Percentiles rank a stretch among this genome's conserved stretches.
These are phyloP conservation scores for Tinamus major DNA, from an alignment of 2,797 vertebrate species.

Conservation along the genomic window DNA sequence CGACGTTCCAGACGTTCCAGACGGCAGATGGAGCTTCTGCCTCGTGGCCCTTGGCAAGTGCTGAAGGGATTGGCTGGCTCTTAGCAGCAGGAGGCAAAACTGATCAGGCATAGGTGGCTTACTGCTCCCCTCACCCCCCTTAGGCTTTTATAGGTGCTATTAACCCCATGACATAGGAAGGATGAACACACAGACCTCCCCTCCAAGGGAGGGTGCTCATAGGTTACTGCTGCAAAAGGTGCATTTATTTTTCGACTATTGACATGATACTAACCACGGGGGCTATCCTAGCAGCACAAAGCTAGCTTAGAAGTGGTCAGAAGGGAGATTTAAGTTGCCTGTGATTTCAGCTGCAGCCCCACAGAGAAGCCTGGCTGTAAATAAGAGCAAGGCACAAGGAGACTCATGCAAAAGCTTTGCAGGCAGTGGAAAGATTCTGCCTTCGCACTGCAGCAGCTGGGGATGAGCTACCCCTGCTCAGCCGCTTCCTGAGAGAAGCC, in stretches of 20 bases:
- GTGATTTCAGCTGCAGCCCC: background rate
- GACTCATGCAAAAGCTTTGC: background rate
- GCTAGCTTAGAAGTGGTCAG: background rate
- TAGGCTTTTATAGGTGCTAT: background rate
- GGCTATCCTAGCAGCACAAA: background rate
- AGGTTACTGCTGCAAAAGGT: background rate
- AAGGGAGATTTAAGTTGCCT: background rate
- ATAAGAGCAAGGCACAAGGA: background rate
- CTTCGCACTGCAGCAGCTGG: background rate
- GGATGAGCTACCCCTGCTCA: background rate
- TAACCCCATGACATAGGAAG: background rate
- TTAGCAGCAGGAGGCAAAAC: background rate
- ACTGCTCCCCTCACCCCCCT: background rate
- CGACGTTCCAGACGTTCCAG: background rate
- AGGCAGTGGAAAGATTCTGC: background rate
- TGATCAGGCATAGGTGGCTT: background rate
- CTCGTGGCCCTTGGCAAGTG: background rate
- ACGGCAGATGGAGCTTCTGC: background rate
- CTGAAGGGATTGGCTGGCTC: fast-evolving
- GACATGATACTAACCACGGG: background rate
- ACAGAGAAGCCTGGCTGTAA: background rate
- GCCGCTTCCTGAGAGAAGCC: background rate
- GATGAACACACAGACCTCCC: background rate
- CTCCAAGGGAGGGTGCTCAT: background rate
- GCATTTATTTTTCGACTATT: background rate